Evolutionary conservation across 1,140 invertebrate genomes (phyloP), one percentile per base, ranked within the genome.

Genomic region (Mizuhopecten yessoensis): DNA sequence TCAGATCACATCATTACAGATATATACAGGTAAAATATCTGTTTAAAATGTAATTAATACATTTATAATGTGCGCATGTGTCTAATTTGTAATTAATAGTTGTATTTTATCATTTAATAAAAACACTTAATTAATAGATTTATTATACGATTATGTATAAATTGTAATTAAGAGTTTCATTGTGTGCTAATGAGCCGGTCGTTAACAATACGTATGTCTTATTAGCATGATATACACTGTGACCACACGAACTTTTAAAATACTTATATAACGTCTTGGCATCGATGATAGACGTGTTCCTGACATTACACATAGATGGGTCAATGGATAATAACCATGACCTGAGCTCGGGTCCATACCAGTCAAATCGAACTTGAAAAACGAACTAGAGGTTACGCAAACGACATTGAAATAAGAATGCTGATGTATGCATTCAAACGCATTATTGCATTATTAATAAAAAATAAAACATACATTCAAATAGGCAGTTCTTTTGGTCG

Each of bases 101-200:
- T 75, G 57, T 75, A 75, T 75, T 17, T 29, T 75, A 75, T 75
- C 57, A 75, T 75, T 75, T 75, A 75, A 75, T 75, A 75, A 75
- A 75, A 75, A 75, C 57, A 75, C 57, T 75, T 75, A 75, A 75
- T 75, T 75, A 75, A 75, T 75, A 75, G 57, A 75, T 75, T 75
- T 75, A 75, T 75, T 75, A 75, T 75, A 75, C 57, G 57, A 75
- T 75, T 75, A 17, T 75, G 57, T 75, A 75, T 75, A 75, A 75
- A 29, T 75, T 75, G 57, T 75, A 75, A 75, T 75, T 75, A 75
- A 75, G 57, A 75, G 57, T 75, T 75, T 29, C 57, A 75, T 75
- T 75, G 57, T 75, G 57, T 75, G 57, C 57, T 75, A 75, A 75
- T 75, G n/a, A 75, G 57, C 29, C 23, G 23, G 57, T 75, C 57